Base-by-base conservation (phyloP, 1,140 invertebrate genomes). In the Ladona fulva region DNA sequence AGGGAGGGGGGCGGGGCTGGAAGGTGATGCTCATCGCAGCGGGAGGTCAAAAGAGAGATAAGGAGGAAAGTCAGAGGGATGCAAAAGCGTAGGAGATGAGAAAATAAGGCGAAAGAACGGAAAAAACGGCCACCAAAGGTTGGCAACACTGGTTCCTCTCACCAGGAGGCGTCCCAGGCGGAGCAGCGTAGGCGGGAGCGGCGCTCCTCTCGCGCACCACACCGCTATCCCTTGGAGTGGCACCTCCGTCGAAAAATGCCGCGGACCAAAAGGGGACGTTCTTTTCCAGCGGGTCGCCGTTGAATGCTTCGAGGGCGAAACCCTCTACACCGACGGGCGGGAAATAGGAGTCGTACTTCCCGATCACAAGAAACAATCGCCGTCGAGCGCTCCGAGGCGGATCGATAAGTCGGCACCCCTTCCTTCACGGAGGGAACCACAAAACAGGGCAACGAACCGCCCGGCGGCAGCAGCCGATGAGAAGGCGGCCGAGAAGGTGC, bases 181-280 rank as follows among this genome's bases (percentile, higher is more conserved):
- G 52, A 66, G 52, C 52, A 66, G 52, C 52, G 52, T 66, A 66
- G 52, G 52, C 52, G n/a, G 52, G 52, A 66, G 52, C 52, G 52
- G 52, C 52, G 52, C 52, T 19, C 52, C 52, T 19, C 52, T 19
- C 52, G n/a, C 52, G n/a, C 52, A 37, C 52, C 52, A 22, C 52
- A 19, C 52, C 16, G n/a, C 52, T 66, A 19, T 19, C 14, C 52
- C n/a, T 66, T 12, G 52, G n/a, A 66, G 16, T 22, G n/a, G n/a
- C 52, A 19, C 52, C 52, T 19, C 52, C 52, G 52, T 22, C 52
- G 29, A 37, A 37, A 37, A 37, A 37, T 37, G 52, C 52, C 52
- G 52, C 19, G 10, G 44, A 52, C 44, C 10, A 16, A 22, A 66
- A 66, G n/a, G 52, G 16, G 52, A 16, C 16, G 52, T 66, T n/a